Evolutionary conservation across 2,797 vertebrate species (phyloP).

Genomic region (Neopelma chrysocephalum): DNA sequence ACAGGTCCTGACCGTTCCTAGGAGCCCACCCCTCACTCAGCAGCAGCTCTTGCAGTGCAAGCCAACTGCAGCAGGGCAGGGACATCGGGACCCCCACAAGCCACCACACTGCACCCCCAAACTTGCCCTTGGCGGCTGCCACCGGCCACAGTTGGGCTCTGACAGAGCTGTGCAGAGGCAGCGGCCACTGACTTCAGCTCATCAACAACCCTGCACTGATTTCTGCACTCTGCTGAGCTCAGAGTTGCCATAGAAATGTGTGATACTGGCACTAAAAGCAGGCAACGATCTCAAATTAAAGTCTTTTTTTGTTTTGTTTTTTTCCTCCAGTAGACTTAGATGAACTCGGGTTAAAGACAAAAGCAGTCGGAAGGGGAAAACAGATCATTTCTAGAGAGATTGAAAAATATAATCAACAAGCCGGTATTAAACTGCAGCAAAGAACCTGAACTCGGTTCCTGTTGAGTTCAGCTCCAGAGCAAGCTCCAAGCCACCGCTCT

Average conservation of each 20-base stretch:
- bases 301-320: not conserved
- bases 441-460: slow-evolving; percentile 47
- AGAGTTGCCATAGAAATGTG: slow-evolving; percentile 74
- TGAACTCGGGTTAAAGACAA: slow-evolving; percentile 47
- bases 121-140: not conserved
- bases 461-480: slow-evolving; percentile 63
- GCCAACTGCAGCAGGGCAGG: not conserved
- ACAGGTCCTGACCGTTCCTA: not conserved
- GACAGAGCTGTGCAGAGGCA: slow-evolving; percentile 44
- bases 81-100: not conserved
- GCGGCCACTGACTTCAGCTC: slow-evolving; percentile 30
- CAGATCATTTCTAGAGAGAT: not conserved
- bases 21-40: not conserved
- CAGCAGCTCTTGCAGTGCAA: not conserved
- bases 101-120: not conserved
- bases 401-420: slow-evolving; percentile 33
- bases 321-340: slow-evolving; percentile 41
- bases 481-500: slow-evolving; percentile 59
- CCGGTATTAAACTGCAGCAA: slow-evolving; percentile 51
- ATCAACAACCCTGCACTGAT: slow-evolving; percentile 55
- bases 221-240: slow-evolving; percentile 65
- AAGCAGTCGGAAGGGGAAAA: slow-evolving; percentile 44
- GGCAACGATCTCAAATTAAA: slow-evolving; percentile 38
- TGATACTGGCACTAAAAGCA: slow-evolving; percentile 68
- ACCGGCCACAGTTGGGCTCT: slow-evolving; percentile 20